These are phyloP conservation scores for Unio delphinus DNA, from an alignment of 2,888 invertebrate genomes.

Conservation along the genomic window DNA sequence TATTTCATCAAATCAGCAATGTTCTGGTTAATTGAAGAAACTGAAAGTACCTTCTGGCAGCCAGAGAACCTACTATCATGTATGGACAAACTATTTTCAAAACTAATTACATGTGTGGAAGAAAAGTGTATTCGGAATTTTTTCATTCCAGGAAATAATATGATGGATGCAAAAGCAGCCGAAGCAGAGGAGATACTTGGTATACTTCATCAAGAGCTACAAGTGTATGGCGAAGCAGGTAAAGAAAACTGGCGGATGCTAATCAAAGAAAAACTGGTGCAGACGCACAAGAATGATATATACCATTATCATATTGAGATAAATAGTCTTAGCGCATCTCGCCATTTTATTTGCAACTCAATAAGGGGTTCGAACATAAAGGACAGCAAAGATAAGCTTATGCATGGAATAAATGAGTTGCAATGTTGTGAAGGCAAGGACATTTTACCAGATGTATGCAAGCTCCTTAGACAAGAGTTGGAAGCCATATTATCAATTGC, in stretches of 20 bases:
- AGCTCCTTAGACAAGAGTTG: too few species aligned
- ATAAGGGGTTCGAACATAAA: background rate
- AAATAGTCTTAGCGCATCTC: slow-evolving; percentile 2
- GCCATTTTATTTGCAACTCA: background rate
- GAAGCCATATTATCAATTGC: too few species aligned
- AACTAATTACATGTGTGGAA: background rate
- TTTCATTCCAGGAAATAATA: slow-evolving; percentile 7
- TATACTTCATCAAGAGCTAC: background rate
- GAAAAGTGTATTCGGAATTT: slow-evolving; percentile 1
- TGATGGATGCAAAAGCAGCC: too few species aligned
- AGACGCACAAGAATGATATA: slow-evolving; percentile 1
- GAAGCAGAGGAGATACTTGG: background rate
- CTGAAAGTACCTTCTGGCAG: background rate
- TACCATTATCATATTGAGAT: slow-evolving; percentile 3
- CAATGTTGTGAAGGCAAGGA: too few species aligned
- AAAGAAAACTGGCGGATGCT: background rate
- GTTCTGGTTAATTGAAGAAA: slow-evolving; percentile 7
- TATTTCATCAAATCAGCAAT: slow-evolving; percentile 10
- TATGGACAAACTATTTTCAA: background rate
- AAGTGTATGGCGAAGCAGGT: background rate
- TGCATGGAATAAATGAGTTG: background rate
- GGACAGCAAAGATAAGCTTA: background rate
- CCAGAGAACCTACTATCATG: background rate
- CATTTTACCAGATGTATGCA: too few species aligned
- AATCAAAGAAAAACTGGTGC: background rate